phyloP scores from a whole-genome alignment of 2,113 vertebrate species.

The Epinephelus moara region DNA sequence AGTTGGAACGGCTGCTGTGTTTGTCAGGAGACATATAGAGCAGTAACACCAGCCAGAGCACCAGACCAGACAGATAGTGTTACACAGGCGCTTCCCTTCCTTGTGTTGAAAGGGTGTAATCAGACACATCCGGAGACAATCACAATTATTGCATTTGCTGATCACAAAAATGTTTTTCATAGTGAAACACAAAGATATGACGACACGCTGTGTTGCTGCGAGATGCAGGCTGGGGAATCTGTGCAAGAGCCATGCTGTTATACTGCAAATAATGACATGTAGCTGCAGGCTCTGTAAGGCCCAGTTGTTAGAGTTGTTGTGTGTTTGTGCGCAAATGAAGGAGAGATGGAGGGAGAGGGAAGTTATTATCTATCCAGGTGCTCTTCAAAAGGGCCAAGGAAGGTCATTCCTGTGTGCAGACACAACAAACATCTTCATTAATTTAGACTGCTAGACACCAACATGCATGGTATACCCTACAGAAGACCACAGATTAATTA shows the following conservation, averaged over 20 bases:
- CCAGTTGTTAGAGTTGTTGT: conserved; percentile 34
- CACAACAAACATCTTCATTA: conserved; percentile 57
- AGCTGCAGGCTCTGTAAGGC: conserved; percentile 50
- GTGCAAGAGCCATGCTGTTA: neutral
- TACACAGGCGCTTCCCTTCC: conserved; percentile 44
- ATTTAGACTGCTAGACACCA: conserved; percentile 44
- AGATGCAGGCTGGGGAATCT: conserved; percentile 34
- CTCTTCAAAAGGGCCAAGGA: conserved; percentile 53
- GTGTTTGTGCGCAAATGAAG: neutral
- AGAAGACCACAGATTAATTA: conserved; percentile 58
- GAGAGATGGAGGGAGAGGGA: conserved; percentile 21
- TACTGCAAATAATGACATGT: conserved; percentile 50
- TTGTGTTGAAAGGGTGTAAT: conserved; percentile 28
- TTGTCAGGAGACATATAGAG: conserved; percentile 42
- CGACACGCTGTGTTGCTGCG: neutral
- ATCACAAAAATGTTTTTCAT: conserved; percentile 6
- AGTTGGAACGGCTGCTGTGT: conserved; percentile 38
- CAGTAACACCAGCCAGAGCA: conserved; percentile 44
- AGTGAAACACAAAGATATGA: conserved; percentile 9
- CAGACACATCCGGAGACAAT: conserved; percentile 50
- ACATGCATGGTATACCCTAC: conserved; percentile 42
- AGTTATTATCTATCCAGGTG: conserved; percentile 47
- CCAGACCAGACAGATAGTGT: conserved; percentile 59
- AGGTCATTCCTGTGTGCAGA: conserved; percentile 29
- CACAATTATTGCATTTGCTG: conserved; percentile 28